Evolutionary conservation across 2,113 vertebrate species (phyloP), one percentile per base, ranked within the genome.

Genomic region (Gnathonemus longibarbis): DNA sequence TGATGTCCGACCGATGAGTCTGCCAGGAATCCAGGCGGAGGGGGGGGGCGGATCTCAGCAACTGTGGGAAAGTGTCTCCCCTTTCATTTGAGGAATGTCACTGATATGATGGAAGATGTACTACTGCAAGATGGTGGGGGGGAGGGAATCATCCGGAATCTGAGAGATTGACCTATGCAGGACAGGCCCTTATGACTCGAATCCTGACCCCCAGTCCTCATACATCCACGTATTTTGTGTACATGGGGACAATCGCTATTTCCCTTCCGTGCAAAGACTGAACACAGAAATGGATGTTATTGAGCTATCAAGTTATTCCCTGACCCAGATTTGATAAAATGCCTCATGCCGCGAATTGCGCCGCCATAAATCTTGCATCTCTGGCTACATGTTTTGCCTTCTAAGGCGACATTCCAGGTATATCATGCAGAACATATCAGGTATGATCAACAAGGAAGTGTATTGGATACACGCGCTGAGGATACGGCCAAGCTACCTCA

Each of bases 51-150:
- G 39, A 17, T 11, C 10, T 11, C 13, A 70, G 84, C 56, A 87
- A 84, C 87, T 90, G 90, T 88, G 86, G 90, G 90, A 90, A 88
- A 90, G 84, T 42, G 35, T 27, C 19, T 86, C 46, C 6, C 24
- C 53, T 66, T 50, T 74, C 46, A 24, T 45, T 35, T n/a, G 39
- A 46, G 74, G 87, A 80, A 88, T 90, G 46, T 88, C 49, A 48
- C 87, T 27, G 10, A 48, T 70, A 88, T 48, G 84, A 90, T 45
- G 77, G 56, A 48, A 88, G 80, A 80, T 88, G 46, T 35, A 42
- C 74, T 10, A 52, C 17, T 39, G 58, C 45, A 90, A 87, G 70
- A 50, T 77, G 45, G 48, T 8, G 9, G 62, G n/a, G 39, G 50
- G 52, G 52, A 35, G 31, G 11, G 24, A 6, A 27, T 49, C 13